Evolutionary conservation across 1,140 invertebrate species (phyloP).

Genomic region (Gonioctena quinquepunctata): DNA sequence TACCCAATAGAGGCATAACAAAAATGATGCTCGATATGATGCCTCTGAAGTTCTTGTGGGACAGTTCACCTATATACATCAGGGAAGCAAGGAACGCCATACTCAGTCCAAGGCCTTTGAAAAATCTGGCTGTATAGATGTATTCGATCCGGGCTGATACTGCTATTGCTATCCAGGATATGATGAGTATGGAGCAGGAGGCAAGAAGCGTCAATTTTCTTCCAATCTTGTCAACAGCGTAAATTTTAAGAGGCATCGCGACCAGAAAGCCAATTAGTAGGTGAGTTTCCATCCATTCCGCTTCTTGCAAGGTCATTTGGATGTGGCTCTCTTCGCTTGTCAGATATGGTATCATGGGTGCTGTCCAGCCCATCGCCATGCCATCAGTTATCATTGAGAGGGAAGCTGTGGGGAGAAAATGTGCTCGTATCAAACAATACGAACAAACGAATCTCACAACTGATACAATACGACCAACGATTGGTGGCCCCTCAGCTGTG

Average conservation of each 20-base stretch:
- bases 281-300: constrained; percentile 65
- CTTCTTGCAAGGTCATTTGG: constrained; percentile 33
- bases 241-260: constrained; percentile 60
- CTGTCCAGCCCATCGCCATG: constrained; percentile 62
- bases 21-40: constrained; percentile 32
- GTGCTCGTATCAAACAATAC: too few species aligned
- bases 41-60: constrained; percentile 38
- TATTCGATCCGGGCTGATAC: constrained; percentile 14
- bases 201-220: constrained; percentile 64
- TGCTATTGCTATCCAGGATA: constrained; percentile 60
- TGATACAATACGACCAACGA: too few species aligned
- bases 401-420: constrained; percentile 40
- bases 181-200: constrained; percentile 61
- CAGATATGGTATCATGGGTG: constrained; percentile 62
- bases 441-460: too few species aligned
- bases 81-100: constrained; percentile 25
- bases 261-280: constrained; percentile 64
- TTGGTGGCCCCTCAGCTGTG: too few species aligned
- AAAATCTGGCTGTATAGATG: constrained; percentile 24
- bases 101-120: constrained; percentile 31
- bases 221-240: constrained; percentile 64
- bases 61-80: constrained; percentile 31
- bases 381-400: constrained; percentile 43
- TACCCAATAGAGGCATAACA: constrained; percentile 37
- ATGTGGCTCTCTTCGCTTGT: constrained; percentile 43